Percentiles rank a stretch among this genome's conserved stretches.
Evolutionary conservation across 2,113 vertebrate species (phyloP).

Genomic region (Corythaixoides concolor): DNA sequence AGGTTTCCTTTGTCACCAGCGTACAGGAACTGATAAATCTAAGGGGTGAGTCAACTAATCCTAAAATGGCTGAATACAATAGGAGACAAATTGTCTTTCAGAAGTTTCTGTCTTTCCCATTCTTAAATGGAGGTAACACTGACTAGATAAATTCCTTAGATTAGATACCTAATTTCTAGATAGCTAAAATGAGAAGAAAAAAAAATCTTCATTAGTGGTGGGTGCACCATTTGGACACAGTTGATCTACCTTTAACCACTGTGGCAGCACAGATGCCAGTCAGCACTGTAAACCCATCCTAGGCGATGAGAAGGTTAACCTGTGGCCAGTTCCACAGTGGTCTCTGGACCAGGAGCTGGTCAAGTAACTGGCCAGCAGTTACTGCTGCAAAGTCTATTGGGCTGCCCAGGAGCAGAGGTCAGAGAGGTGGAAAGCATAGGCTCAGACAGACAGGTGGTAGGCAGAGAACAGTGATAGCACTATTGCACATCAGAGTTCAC

Average conservation of each 20-base stretch:
- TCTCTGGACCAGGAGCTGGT: background rate
- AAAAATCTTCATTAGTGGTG: background rate
- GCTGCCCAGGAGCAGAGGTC: background rate
- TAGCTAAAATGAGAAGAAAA: background rate
- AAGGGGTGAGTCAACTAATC: constrained; percentile 24
- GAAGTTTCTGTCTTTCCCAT: background rate
- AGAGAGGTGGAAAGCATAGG: background rate
- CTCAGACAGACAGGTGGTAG: background rate
- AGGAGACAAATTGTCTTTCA: background rate
- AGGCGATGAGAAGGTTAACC: background rate
- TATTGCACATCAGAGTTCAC: background rate
- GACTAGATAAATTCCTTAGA: background rate
- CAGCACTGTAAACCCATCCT: background rate
- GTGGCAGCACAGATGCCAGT: background rate
- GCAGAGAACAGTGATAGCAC: background rate
- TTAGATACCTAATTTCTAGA: background rate
- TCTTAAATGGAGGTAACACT: background rate
- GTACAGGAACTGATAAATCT: background rate
- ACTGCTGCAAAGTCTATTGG: background rate
- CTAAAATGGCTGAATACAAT: background rate
- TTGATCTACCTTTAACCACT: background rate
- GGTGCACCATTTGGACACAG: background rate
- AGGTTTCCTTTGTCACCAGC: background rate
- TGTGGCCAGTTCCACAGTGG: rapidly evolving
- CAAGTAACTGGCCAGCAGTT: background rate